Conservation (phyloP, 2,888 invertebrate genomes). For the Melipona beecheii region DNA sequence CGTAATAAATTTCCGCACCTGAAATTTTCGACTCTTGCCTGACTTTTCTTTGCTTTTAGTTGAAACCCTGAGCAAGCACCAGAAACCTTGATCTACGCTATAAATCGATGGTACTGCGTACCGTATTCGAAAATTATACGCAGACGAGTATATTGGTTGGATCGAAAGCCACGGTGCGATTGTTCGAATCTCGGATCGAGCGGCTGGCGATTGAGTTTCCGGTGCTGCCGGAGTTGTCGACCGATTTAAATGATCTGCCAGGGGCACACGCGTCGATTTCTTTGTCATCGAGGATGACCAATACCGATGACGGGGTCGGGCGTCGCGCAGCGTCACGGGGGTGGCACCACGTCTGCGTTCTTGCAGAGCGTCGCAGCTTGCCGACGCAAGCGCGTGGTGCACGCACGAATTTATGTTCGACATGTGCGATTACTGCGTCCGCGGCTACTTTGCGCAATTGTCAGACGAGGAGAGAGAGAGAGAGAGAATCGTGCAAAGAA, state of each 20-base stretch:
- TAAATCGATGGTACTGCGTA: no score
- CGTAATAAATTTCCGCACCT: neutral
- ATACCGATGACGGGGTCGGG: conserved; percentile 57
- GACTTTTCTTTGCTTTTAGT: neutral
- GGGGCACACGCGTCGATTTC: conserved; percentile 11
- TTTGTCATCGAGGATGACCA: conserved; percentile 58
- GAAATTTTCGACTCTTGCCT: neutral
- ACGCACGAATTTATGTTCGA: conserved; percentile 76
- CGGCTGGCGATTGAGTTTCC: neutral
- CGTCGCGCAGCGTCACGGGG: conserved; percentile 61
- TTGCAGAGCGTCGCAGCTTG: conserved; percentile 69
- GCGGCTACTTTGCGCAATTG: conserved; percentile 74
- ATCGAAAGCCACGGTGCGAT: neutral
- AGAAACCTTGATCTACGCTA: no score
- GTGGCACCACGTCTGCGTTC: conserved; percentile 71
- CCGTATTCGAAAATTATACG: neutral
- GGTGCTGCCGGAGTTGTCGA: neutral
- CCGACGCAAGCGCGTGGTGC: conserved; percentile 68
- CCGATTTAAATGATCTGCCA: conserved; percentile 17
- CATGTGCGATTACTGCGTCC: conserved; percentile 74
- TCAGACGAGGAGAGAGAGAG: conserved; percentile 31
- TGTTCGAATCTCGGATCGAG: neutral
- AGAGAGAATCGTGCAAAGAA: conserved; percentile 2
- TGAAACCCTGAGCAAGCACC: no score
- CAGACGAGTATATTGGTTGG: neutral